Evolutionary conservation across 2,888 invertebrate genomes (phyloP), one percentile per base, ranked within the genome.

Genomic region (Xestia xanthographa): DNA sequence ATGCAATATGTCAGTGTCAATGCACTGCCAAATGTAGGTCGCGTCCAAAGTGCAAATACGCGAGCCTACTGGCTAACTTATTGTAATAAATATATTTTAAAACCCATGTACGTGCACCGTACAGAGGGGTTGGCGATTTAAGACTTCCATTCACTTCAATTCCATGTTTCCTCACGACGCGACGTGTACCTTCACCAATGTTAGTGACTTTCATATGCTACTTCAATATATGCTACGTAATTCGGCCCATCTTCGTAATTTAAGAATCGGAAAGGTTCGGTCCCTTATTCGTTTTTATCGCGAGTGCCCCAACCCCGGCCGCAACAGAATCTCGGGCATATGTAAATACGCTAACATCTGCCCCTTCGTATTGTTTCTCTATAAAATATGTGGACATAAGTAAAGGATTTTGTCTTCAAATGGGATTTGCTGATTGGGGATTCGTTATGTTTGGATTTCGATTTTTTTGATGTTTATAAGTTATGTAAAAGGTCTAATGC

Each of bases 321-420:
- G 65, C 72, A 50, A 65, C 75, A 77, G 53, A 75, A 80, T 72
- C 69, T 67, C 72, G 73, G 77, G 72, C 84, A 80, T 87, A 88
- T 86, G 88, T 85, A 88, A 88, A 88, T 88, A 80, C 73, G 56
- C 74, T 80, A 72, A 63, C 86, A 86, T 88, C 83, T 87, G 87
- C 71, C 72, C 66, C 68, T 58, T 72, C 83, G 85, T 87, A 88
- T 88, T 85, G 85, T 82, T 86, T 83, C 77, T 84, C 75, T 66
- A 81, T 76, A 86, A 87, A 76, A 80, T 82, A 83, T 80, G 77
- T 79, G 58, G 71, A 67, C 73, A 60, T 66, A 60, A 60, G 41
- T 83, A 75, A 71, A 79, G 66, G 72, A 63, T 75, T 86, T 82
- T 62, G 66, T 80, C 77, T 74, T 50, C 43, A 73, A 84, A 75